Base-by-base conservation (phyloP, 2,888 invertebrate genomes). In the Drosophila sordidapex region DNA sequence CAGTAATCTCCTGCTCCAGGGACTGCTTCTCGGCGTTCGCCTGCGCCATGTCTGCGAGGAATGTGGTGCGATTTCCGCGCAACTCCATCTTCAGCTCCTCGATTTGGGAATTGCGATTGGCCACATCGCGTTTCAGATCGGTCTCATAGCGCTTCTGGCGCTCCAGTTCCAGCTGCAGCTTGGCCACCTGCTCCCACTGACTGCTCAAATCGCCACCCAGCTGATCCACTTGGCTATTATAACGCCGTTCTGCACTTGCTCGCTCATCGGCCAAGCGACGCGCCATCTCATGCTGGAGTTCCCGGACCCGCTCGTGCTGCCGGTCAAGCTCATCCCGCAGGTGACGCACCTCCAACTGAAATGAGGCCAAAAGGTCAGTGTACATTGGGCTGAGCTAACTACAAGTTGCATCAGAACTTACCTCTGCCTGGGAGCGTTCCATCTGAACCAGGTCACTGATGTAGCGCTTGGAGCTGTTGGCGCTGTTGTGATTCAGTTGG, bases 81-180 rank as follows among this genome's bases (percentile, higher is more conserved):
- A 97, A 94, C 84, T 97, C 97, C 94, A 96, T 96, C 89, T 96
- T 96, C 4, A 97, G 92, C 79, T 97, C 97, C 40, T 97, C 97
- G 57, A 97, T 95, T 66, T 96, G 95, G 0, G 95, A 94, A 80
- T 95, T 96, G 88, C 96, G 96, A 93, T 96, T 96, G 1, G 95
- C 94, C 21, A 97, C 91, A 77, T 97, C 97, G n/a, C 97, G 94
- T 77, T 96, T 95, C 51, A 97, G 91, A 79, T 97, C 97, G 3
- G 95, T 94, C 83, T 97, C 96, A 77, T 96, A 95, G 13, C 97
- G 95, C 69, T 96, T 95, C 85, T 97, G 96, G 35, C 97, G 95
- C 75, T 97, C 97, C 76, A 97, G 87, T 67, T 97, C 97, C 89
- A 97, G 89, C 93, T 96, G 96, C 33, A 96, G 91, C 87, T 97